phyloP scores from a whole-genome alignment of 2,888 invertebrate species.

The Zygaena filipendulae region DNA sequence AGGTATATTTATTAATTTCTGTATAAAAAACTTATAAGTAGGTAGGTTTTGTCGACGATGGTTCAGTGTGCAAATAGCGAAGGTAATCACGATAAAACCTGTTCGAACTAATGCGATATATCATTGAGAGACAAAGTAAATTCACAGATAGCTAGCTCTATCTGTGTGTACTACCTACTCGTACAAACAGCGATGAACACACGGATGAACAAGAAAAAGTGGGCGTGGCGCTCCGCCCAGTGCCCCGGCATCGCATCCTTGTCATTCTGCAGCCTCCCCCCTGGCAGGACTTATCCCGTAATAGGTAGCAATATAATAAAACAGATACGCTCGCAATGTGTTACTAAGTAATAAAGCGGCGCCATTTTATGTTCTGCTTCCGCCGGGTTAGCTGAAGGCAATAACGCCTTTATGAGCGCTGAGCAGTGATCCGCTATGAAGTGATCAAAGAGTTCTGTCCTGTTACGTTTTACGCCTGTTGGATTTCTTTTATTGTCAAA shows the following conservation, averaged over 20 bases:
- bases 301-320: constrained; percentile 56
- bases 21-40: too few relatives aligned
- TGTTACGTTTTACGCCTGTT: constrained; percentile 56
- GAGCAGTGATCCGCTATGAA: constrained; percentile 45
- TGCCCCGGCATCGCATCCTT: constrained; percentile 35
- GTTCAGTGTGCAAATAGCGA: too few relatives aligned
- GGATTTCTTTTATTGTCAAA: constrained; percentile 46
- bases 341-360: constrained; percentile 66
- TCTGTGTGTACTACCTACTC: too few relatives aligned
- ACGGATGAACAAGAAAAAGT: constrained; percentile 45
- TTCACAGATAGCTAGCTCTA: too few relatives aligned
- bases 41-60: too few relatives aligned
- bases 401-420: constrained; percentile 56
- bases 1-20: too few relatives aligned
- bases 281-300: constrained; percentile 49
- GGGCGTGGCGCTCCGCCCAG: constrained; percentile 65
- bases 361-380: constrained; percentile 62
- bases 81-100: too few relatives aligned
- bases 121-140: too few relatives aligned
- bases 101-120: too few relatives aligned
- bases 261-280: constrained; percentile 47
- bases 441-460: constrained; percentile 56
- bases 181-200: too few relatives aligned
- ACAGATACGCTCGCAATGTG: constrained; percentile 60
- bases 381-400: constrained; percentile 39